A percentile compares a stretch with the other conserved stretches of the same genome.
These are phyloP conservation scores for Xiphophorus maculatus DNA, from an alignment of 2,113 vertebrate species.

Conservation along the genomic window DNA sequence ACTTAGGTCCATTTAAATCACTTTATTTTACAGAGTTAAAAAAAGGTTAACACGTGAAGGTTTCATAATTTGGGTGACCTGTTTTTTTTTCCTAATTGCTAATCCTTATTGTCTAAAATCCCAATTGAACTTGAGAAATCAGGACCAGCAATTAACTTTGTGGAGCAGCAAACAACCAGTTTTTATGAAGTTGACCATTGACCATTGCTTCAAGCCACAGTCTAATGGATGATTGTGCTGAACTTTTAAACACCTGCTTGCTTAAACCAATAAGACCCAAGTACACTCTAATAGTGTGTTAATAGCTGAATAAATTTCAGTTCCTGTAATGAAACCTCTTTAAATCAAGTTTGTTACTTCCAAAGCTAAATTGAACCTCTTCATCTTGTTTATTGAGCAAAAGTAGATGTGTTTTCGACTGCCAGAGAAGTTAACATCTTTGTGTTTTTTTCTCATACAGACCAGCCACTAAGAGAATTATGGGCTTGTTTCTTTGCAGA, in stretches of 20 bases:
- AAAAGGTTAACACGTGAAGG: too few relatives aligned
- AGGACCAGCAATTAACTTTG: constrained; percentile 54
- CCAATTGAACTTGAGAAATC: constrained; percentile 33
- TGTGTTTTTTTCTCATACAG: background rate
- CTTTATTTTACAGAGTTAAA: too few relatives aligned
- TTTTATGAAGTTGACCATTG: constrained; percentile 66
- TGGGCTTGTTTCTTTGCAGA: constrained; percentile 1
- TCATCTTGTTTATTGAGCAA: constrained; percentile 22
- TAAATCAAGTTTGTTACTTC: constrained; percentile 21
- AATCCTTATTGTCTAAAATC: constrained; percentile 13
- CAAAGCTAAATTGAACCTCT: constrained; percentile 28
- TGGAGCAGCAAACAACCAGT: constrained; percentile 57
- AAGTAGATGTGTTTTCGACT: constrained; percentile 3
- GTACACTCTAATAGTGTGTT: constrained; percentile 33
- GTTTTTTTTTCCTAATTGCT: background rate
- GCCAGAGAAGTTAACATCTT: background rate
- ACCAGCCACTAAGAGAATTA: background rate
- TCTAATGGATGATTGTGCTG: constrained; percentile 43
- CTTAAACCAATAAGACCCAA: constrained; percentile 59
- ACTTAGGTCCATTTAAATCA: too few relatives aligned
- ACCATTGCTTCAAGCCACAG: constrained; percentile 46
- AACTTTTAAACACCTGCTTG: constrained; percentile 47
- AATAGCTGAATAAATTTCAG: constrained; percentile 28
- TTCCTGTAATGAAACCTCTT: constrained; percentile 40
- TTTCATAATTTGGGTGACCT: too few relatives aligned